Base-by-base conservation (phyloP, 2,797 vertebrate species). In the Cichlasoma orientale region DNA sequence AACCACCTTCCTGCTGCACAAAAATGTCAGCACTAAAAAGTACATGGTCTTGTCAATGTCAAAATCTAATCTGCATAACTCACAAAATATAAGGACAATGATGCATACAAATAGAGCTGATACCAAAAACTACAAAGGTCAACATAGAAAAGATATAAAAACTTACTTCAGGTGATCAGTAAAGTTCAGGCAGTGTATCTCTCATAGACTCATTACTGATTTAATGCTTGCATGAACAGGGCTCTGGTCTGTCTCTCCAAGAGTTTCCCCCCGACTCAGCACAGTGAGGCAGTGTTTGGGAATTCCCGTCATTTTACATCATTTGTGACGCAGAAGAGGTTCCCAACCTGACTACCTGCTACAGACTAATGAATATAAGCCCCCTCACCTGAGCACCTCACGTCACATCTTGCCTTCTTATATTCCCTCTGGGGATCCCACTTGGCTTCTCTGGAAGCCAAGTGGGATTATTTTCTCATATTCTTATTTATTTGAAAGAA, bases 351-450 rank as follows among this genome's bases (percentile, higher is more conserved):
- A 38, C 25, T 33, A n/a, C 16, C 25, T 27, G 50, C 33, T 41
- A 18, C 8, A 57, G 36, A 56, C 80, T 79, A 83, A 52, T 83
- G 72, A 90, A 80, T 31, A 27, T 1, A 2, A 66, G 33, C 44
- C 57, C 66, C 80, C 74, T 66, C 57, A 84, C 74, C 82, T 80
- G 86, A 57, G 38, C 25, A 6, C 75, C 66, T 50, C 66, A 82
- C 81, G 87, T 92, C 90, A 91, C 84, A 84, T 59, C 76, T 75
- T 78, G 63, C 75, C 79, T 82, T 90, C 89, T 92, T 85, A 73
- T 4, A 38, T 94, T 92, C 13, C 85, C 77, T 75, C 79, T 72
- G 80, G 85, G 84, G 85, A 92, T 82, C 71, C 80, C 54, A 2
- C 21, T 74, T 11, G 56, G 58, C 79, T 80, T 82, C 71, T 75